Base-by-base conservation (phyloP, 2,888 invertebrate genomes). In the Athripsodes cinereus region DNA sequence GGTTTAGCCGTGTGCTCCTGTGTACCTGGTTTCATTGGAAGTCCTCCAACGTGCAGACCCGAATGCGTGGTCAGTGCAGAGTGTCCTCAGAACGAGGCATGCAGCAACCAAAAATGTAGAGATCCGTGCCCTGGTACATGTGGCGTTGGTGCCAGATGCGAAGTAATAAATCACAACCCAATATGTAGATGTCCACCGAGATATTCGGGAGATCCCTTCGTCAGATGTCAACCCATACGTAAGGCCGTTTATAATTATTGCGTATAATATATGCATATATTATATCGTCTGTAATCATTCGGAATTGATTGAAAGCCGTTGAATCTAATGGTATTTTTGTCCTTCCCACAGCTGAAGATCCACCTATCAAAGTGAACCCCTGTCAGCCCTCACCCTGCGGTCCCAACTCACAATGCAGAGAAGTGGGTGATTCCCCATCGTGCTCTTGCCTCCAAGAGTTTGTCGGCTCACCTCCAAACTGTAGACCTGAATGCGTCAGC, bases 101-200 rank as follows among this genome's bases (percentile, higher is more conserved):
- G 90, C 67, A 83, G 82, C 54, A 90, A 90, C 68, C 86, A 86
- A 69, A 88, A 88, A 74, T 92, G 92, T 69, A 76, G 83, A 26
- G 84, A 91, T 70, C 91, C 92, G n/a, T 92, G 92, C 67, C 83
- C 82, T 57, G 90, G 89, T 66, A 82, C 88, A n/a, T 92, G 92
- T 68, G 92, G 92, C 19, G 75, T 88, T 26, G 78, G 77, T 63
- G 88, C 91, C 1, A 75, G 79, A 64, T 92, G 92, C 68, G 82
- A 86, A 72, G 87, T 91, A 22, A 83, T 90, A 52, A 88, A 87
- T 70, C 88, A 92, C 67, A 89, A 86, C 71, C 90, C 90, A 2
- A 87, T 88, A 69, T 90, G 90, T 70, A 84, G 83, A 53, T 91
- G 90, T 66, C 83, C 84, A 26, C 67, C 74, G 21, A 75, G 81